Conservation (phyloP, 2,888 invertebrate genomes). For the Leptopilina syphax region DNA sequence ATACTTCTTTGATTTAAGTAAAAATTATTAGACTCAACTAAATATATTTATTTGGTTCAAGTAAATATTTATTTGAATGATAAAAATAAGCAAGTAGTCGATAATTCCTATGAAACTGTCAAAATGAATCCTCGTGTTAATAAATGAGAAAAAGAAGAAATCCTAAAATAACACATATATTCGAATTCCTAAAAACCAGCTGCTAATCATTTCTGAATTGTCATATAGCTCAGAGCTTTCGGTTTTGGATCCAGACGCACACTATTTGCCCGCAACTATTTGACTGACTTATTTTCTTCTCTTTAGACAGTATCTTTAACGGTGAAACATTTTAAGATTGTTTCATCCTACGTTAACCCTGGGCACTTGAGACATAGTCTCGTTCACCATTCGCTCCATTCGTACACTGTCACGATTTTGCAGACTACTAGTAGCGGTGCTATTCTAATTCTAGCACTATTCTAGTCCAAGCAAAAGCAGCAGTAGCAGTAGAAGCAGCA, state of each 20-base stretch:
- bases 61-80: too few species aligned
- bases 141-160: background rate
- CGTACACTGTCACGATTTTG: constrained; percentile 19
- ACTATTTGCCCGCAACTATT: constrained; percentile 21
- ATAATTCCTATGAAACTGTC: too few species aligned
- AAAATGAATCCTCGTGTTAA: too few species aligned
- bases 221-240: constrained; percentile 18
- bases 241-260: constrained; percentile 24
- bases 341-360: constrained; percentile 25
- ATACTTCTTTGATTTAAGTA: too few species aligned
- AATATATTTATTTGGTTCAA: too few species aligned
- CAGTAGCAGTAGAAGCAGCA: constrained; percentile 54
- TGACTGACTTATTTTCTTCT: constrained; percentile 16
- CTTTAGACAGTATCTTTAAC: constrained; percentile 26
- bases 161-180: background rate
- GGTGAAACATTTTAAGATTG: constrained; percentile 24
- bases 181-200: background rate
- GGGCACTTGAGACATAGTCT: constrained; percentile 20
- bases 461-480: constrained; percentile 60
- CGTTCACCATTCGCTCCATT: constrained; percentile 13
- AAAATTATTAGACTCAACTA: too few species aligned
- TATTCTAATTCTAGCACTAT: constrained; percentile 66
- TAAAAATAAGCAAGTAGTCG: too few species aligned
- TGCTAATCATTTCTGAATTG: background rate
- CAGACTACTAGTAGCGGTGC: constrained; percentile 46